Conservation (phyloP, 2,113 vertebrate species). For the Pleuronectes platessa region DNA sequence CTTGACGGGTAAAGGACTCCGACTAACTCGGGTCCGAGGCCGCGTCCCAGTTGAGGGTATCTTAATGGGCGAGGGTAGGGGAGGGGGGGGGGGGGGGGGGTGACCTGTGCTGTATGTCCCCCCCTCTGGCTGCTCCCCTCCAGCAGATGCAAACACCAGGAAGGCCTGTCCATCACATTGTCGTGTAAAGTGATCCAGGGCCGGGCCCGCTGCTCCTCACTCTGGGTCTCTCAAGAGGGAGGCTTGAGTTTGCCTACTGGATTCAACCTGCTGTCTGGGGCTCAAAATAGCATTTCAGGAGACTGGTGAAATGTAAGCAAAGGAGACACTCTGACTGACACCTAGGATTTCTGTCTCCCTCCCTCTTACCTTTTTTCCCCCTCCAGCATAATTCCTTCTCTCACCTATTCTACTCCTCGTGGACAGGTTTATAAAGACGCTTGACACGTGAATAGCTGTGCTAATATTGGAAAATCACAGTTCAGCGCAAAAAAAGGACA, state of each 20-base stretch:
- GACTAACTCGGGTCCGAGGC: conserved; percentile 19
- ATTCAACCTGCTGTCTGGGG: conserved; percentile 80
- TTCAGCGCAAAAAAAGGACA: conserved; percentile 23
- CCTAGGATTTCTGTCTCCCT: conserved; percentile 68
- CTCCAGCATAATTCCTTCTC: conserved; percentile 57
- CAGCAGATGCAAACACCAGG: conserved; percentile 66
- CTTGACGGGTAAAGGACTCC: conserved; percentile 51
- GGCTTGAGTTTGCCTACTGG: conserved; percentile 77
- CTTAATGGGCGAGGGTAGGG: conserved; percentile 44
- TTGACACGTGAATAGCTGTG: conserved; percentile 66
- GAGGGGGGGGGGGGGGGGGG: conserved; percentile 22
- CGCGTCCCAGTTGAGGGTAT: conserved; percentile 41
- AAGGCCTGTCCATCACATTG: conserved; percentile 79
- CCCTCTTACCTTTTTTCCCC: conserved; percentile 48
- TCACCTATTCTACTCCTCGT: conserved; percentile 52
- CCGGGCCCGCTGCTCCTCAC: conserved; percentile 64
- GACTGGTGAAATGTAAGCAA: conserved; percentile 83
- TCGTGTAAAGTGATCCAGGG: conserved; percentile 76
- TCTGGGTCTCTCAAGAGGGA: conserved; percentile 70
- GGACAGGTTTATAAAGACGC: conserved; percentile 59
- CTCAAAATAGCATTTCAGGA: conserved; percentile 84
- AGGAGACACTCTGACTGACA: conserved; percentile 80
- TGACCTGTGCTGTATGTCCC: conserved; percentile 31
- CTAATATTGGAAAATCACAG: conserved; percentile 46
- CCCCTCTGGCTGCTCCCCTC: conserved; percentile 49